These are phyloP conservation scores for Saccostrea echinata DNA, from an alignment of 1,140 invertebrate species.

Conservation along the genomic window DNA sequence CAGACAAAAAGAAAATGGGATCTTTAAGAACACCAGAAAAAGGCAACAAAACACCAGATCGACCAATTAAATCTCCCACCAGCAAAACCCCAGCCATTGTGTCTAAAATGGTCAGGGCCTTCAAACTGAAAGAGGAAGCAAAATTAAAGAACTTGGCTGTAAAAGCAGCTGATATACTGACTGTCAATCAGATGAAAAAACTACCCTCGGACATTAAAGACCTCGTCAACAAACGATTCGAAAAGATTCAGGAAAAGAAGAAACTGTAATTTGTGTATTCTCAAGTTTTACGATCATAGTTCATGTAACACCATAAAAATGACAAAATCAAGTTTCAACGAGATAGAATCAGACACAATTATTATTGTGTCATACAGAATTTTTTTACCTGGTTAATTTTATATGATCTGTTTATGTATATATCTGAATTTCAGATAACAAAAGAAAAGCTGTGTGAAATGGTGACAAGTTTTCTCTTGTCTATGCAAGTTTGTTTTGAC, in stretches of 20 bases:
- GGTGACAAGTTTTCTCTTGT: too few species aligned
- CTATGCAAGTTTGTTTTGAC: too few species aligned
- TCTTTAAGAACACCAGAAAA: slow-evolving; percentile 56
- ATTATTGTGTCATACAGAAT: too few species aligned
- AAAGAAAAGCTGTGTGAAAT: too few species aligned
- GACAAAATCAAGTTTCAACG: too few species aligned
- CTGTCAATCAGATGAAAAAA: slow-evolving; percentile 68
- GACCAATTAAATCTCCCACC: slow-evolving; percentile 61
- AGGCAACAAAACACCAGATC: slow-evolving; percentile 49
- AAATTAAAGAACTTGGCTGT: slow-evolving; percentile 68
- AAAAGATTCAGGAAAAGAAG: slow-evolving; percentile 71
- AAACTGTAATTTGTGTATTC: slow-evolving; percentile 69
- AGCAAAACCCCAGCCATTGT: slow-evolving; percentile 69
- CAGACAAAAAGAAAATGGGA: slow-evolving; percentile 62
- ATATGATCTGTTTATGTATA: too few species aligned
- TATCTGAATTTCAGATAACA: too few species aligned
- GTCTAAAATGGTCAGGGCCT: slow-evolving; percentile 67
- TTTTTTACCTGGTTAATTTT: too few species aligned
- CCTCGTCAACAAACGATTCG: slow-evolving; percentile 67
- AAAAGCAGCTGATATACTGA: slow-evolving; percentile 71
- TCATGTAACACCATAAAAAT: too few species aligned
- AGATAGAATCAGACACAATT: too few species aligned
- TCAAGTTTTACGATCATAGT: too few species aligned
- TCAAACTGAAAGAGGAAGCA: slow-evolving; percentile 66
- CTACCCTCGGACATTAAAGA: slow-evolving; percentile 70